Evolutionary conservation across 1,140 invertebrate species (phyloP).

Genomic region (Euglossa dilemma): DNA sequence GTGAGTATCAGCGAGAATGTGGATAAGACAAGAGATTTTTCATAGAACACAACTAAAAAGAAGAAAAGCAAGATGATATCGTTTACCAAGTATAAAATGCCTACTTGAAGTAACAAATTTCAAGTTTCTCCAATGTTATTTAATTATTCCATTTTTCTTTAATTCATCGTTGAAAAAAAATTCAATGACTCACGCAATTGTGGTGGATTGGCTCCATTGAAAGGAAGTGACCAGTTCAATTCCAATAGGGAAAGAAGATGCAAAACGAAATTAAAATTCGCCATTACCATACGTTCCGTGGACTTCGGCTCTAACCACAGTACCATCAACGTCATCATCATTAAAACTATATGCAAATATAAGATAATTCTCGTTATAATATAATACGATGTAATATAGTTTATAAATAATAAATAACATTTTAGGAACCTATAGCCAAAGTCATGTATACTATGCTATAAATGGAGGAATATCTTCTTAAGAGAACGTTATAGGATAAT

Average conservation of each 20-base stretch:
- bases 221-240: conserved; percentile 78
- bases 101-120: background rate
- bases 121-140: background rate
- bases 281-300: conserved; percentile 78
- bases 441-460: conserved; percentile 71
- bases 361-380: background rate
- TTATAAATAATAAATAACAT: background rate
- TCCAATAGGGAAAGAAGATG: conserved; percentile 80
- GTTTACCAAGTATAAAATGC: background rate
- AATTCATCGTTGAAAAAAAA: background rate
- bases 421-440: conserved; percentile 78
- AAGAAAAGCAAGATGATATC: conserved; percentile 42
- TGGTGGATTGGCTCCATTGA: conserved; percentile 69
- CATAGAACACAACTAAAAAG: conserved; percentile 80
- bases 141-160: background rate
- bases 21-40: conserved; percentile 78
- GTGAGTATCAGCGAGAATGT: conserved; percentile 78
- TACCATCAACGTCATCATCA: conserved; percentile 79
- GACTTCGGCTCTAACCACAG: conserved; percentile 80
- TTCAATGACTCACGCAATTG: conserved; percentile 60
- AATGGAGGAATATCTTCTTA: conserved; percentile 75
- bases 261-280: conserved; percentile 80
- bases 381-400: too few species aligned
- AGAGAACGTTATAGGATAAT: conserved; percentile 74
- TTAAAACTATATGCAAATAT: conserved; percentile 74